phyloP scores from a whole-genome alignment of 2,797 vertebrate genomes.

The Apodemus agrarius region DNA sequence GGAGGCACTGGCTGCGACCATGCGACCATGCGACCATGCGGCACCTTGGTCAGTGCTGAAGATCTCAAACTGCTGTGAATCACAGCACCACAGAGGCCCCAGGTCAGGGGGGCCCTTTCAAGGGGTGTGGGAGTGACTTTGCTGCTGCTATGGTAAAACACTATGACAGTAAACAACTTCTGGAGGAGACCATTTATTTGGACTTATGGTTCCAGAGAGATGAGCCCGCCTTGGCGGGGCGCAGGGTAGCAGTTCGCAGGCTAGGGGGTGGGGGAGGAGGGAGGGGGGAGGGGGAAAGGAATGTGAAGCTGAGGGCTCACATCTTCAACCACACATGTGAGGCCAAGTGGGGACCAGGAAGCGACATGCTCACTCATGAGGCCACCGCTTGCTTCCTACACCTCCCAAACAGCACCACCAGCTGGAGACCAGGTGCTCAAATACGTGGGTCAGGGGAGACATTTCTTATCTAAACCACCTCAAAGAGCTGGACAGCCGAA shows the following conservation, averaged over 20 bases:
- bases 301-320: too few species aligned
- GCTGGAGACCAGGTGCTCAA: neutral
- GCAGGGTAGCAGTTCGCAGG: neutral
- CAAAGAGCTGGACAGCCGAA: too few species aligned
- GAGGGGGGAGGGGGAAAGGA: too few species aligned
- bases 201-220: neutral
- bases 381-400: too few species aligned
- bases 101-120: neutral
- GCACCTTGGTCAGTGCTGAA: neutral
- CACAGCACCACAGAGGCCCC: neutral
- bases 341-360: too few species aligned
- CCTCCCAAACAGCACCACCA: neutral
- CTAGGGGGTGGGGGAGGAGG: too few species aligned
- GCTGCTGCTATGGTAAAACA: neutral
- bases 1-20: neutral
- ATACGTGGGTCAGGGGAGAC: neutral
- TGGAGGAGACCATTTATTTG: neutral
- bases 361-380: neutral
- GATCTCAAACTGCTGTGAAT: neutral
- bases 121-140: neutral
- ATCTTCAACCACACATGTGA: too few species aligned
- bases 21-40: fast-evolving
- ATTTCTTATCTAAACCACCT: too few species aligned
- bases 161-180: neutral
- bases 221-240: neutral